These are phyloP conservation scores for Ornithorhynchus anatinus DNA, from an alignment of 2,113 vertebrate species.

Conservation along the genomic window DNA sequence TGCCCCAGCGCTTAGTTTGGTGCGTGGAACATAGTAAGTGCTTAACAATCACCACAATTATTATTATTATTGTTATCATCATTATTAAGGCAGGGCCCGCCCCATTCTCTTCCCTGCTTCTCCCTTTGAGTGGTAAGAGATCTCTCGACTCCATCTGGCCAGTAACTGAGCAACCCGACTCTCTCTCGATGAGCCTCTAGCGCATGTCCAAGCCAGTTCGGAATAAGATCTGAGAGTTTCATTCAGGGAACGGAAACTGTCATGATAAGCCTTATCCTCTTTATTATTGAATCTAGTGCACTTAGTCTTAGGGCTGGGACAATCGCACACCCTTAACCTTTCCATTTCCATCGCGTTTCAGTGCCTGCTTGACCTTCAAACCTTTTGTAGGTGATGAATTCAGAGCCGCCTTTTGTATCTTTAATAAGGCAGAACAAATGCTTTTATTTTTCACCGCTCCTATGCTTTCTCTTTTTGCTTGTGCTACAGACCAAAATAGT, in stretches of 20 bases:
- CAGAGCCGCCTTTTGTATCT: constrained; percentile 58
- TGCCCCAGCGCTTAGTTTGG: too few relatives aligned
- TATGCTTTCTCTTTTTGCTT: constrained; percentile 54
- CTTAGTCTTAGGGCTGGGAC: constrained; percentile 51
- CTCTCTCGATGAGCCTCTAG: neutral
- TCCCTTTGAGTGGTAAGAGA: neutral
- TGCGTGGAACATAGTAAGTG: too few relatives aligned
- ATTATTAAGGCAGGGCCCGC: neutral
- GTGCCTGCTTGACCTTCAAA: constrained; percentile 54
- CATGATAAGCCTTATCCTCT: constrained; percentile 17
- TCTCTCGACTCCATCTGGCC: neutral
- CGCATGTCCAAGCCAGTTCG: neutral
- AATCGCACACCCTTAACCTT: constrained; percentile 52
- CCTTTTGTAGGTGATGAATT: constrained; percentile 52
- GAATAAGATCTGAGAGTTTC: neutral
- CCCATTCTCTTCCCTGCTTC: neutral
- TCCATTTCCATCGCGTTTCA: neutral
- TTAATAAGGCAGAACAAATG: constrained; percentile 66
- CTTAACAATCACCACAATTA: too few relatives aligned
- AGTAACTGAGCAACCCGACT: neutral
- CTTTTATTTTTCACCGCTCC: constrained; percentile 56
- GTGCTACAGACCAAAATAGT: constrained; percentile 68
- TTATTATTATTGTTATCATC: too few relatives aligned
- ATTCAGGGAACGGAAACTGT: neutral
- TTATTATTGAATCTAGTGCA: neutral